Base-by-base conservation (phyloP, 2,113 vertebrate genomes). In the Lepus americanus region DNA sequence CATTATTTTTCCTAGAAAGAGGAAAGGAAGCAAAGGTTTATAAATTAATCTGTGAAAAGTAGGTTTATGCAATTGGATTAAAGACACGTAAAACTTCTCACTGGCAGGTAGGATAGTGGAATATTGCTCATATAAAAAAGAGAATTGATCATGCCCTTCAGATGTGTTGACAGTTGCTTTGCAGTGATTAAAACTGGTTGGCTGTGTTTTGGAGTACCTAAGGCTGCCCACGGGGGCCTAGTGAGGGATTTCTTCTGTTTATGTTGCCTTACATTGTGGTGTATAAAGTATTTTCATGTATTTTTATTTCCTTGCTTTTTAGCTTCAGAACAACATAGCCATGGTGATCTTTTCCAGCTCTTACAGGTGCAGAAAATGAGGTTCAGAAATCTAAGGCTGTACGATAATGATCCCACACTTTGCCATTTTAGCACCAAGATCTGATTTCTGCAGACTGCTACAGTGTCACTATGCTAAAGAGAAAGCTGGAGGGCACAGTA, bases 291-390 rank as follows among this genome's bases (percentile, higher is more conserved):
- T 64, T 59, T 77, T 83, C 36, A 72, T 72, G 3, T 51, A n/a
- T 64, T 92, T 89, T 86, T 51, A 44, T 44, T 69, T 82, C 88
- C 72, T 89, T 29, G 64, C 16, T 39, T 89, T 79, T 92, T 55
- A n/a, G 64, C 83, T 94, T 69, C 51, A 95, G 55, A 80, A 76
- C 23, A 87, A 63, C 80, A 79, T 49, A 66, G 77, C 36, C n/a
- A 94, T 87, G 12, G 27, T 81, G n/a, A 11, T 67, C 36, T 87
- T 92, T 61, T 23, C 49, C n/a, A 77, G 0, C 67, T 87, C 79
- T 88, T 85, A 90, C 84, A 67, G 36, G 69, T 77, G 8, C 61
- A 72, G 64, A 53, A 63, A 84, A 64, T 29, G 81, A 76, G 44
- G 44, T 33, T 91, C 63, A 87, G 29, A 29, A 70, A n/a, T 36